Evolutionary conservation across 2,113 vertebrate genomes (phyloP), one percentile per base, ranked within the genome.

Genomic region (Apus apus): DNA sequence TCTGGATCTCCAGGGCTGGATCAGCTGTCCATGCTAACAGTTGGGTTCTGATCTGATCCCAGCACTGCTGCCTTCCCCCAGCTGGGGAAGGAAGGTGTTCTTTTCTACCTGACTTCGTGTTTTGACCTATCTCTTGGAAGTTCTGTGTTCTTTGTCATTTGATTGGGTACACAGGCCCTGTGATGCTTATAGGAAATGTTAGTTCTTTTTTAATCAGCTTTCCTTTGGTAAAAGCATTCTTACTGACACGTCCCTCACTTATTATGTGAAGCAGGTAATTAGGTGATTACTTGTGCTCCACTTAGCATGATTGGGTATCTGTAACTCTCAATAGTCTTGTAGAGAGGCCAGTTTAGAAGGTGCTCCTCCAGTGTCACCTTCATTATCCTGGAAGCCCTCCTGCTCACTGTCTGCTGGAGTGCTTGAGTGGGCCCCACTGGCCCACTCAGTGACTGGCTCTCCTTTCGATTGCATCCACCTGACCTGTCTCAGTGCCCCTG

Each of bases 211-310:
- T 68, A 30, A 26, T 48, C 15, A 0, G 7, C 34, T 85, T 74
- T 73, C 8, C 15, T 60, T 21, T 79, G 20, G 9, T 72, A 66
- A 57, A 85, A 80, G 50, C n/a, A 30, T 68, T 62, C 56, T 43
- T 57, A 64, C 76, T 78, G 56, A 57, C 74, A 73, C 0, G 0
- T 79, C 53, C 66, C 27, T 87, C 13, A 2, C 66, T 93, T 70
- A 13, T 65, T 92, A 89, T 78, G 89, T 60, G 82, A 86, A 95
- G 14, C 50, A 80, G 58, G 15, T 90, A 79, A 95, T 91, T 87
- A 90, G 38, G 62, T 87, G 81, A 91, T 95, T 91, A 32, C 75
- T 56, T 46, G 60, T 19, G 66, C 43, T 91, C 26, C 30, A 36
- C 58, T 95, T 58, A 23, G 56, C 3, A 0, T 53, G 84, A 75